Percentiles rank a stretch among this genome's conserved stretches.
These are phyloP conservation scores for Drosophila busckii DNA, from an alignment of 1,140 invertebrate species.

Conservation along the genomic window DNA sequence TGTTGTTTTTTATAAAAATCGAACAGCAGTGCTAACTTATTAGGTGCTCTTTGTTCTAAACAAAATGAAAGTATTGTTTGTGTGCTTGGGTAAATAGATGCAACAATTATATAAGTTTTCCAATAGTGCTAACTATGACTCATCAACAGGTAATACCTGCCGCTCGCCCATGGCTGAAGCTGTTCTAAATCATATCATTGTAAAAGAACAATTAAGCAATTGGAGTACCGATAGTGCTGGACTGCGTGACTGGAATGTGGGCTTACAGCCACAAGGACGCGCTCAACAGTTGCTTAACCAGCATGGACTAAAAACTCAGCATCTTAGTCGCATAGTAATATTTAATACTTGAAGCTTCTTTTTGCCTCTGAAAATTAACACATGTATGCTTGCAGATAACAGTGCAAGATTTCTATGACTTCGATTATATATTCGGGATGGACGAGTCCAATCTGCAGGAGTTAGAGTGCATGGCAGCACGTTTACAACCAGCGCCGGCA, in stretches of 20 bases:
- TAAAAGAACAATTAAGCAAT: slow-evolving; percentile 81
- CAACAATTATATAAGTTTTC: slow-evolving; percentile 6
- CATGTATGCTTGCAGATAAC: slow-evolving; percentile 81
- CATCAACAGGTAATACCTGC: slow-evolving; percentile 90
- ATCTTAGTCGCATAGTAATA: slow-evolving; percentile 84
- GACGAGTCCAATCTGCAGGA: slow-evolving; percentile 88
- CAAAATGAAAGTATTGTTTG: slow-evolving; percentile 64
- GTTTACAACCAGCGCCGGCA: slow-evolving; percentile 78
- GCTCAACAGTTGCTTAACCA: slow-evolving; percentile 83
- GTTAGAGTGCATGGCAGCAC: slow-evolving; percentile 82
- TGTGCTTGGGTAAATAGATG: slow-evolving; percentile 66
- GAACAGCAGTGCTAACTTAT: slow-evolving; percentile 18
- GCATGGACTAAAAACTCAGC: slow-evolving; percentile 83
- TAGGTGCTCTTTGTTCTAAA: not conserved
- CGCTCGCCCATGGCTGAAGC: slow-evolving; percentile 96
- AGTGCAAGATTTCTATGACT: slow-evolving; percentile 86
- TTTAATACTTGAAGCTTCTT: too few species aligned
- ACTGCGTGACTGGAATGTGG: slow-evolving; percentile 90
- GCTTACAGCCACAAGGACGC: slow-evolving; percentile 87
- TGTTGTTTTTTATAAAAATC: too few species aligned
- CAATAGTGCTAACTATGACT: not conserved
- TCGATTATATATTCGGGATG: slow-evolving; percentile 94
- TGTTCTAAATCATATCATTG: slow-evolving; percentile 86
- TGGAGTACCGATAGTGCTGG: slow-evolving; percentile 95
- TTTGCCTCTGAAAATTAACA: not conserved